Percentiles rank a stretch among this genome's conserved stretches.
phyloP scores from a whole-genome alignment of 2,888 invertebrate species.

The Himalopsyche kuldschensis region DNA sequence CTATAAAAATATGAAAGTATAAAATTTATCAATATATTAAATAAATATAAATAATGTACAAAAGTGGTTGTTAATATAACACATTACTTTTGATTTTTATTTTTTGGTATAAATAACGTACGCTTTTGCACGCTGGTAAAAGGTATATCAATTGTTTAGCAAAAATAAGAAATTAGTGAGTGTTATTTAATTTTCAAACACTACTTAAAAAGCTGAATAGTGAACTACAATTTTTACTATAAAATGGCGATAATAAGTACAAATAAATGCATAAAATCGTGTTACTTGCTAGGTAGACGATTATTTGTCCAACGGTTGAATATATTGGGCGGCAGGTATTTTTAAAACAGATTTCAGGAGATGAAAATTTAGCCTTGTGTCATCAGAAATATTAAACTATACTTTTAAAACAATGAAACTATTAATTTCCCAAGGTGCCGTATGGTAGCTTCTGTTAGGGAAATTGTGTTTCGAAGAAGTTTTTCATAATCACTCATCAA shows the following conservation, averaged over 20 bases:
- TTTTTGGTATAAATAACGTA: neutral
- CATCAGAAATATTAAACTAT: too few species aligned
- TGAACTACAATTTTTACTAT: neutral
- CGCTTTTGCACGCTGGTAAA: neutral
- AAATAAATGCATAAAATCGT: neutral
- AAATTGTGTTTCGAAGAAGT: too few species aligned
- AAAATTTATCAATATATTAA: neutral
- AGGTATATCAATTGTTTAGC: neutral
- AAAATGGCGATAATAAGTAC: neutral
- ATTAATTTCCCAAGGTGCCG: too few species aligned
- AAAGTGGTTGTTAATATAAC: conserved; percentile 1
- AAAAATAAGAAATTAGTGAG: neutral
- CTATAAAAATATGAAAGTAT: neutral
- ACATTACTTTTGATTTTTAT: neutral
- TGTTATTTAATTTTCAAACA: neutral
- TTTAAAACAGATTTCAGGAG: too few species aligned
- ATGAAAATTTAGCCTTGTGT: too few species aligned
- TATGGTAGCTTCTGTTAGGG: too few species aligned
- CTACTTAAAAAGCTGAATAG: neutral
- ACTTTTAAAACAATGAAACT: too few species aligned
- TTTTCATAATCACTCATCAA: too few species aligned
- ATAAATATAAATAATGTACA: neutral
- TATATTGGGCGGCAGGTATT: too few species aligned
- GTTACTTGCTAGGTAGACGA: too few species aligned
- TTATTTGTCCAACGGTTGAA: too few species aligned